phyloP scores from a whole-genome alignment of 2,113 vertebrate genomes.

The Hemicordylus capensis region DNA sequence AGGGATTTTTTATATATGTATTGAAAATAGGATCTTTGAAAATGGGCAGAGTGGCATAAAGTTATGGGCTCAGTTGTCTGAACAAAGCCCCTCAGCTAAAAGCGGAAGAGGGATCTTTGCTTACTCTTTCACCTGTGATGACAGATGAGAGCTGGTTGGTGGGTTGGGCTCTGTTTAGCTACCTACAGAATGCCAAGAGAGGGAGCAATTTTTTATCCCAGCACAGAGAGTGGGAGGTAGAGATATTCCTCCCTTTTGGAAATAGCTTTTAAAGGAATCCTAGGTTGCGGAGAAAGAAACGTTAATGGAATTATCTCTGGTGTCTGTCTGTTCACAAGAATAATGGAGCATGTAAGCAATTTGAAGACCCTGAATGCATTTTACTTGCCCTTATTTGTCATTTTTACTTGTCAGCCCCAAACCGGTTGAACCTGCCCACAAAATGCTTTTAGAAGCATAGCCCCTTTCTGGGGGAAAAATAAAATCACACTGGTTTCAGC shows the following conservation, averaged over 20 bases:
- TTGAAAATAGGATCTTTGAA: constrained; percentile 35
- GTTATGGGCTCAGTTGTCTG: not conserved
- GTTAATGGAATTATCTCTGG: not conserved
- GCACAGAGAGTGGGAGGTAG: not conserved
- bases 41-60: not conserved
- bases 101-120: not conserved
- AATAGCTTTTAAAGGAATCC: not conserved
- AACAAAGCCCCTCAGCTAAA: not conserved
- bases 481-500: too few species aligned
- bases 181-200: not conserved
- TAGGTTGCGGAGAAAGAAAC: not conserved
- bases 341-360: too few species aligned
- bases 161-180: constrained; percentile 25
- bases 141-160: not conserved
- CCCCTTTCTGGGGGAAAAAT: too few species aligned
- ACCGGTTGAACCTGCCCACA: too few species aligned
- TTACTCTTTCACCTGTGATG: not conserved
- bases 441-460: too few species aligned
- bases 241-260: not conserved
- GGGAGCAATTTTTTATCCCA: not conserved
- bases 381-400: too few species aligned
- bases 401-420: too few species aligned
- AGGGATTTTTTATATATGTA: constrained; percentile 22
- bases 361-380: too few species aligned
- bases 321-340: too few species aligned